Evolutionary conservation across 2,888 invertebrate species (phyloP).

Genomic region (Drosophila antonietae): DNA sequence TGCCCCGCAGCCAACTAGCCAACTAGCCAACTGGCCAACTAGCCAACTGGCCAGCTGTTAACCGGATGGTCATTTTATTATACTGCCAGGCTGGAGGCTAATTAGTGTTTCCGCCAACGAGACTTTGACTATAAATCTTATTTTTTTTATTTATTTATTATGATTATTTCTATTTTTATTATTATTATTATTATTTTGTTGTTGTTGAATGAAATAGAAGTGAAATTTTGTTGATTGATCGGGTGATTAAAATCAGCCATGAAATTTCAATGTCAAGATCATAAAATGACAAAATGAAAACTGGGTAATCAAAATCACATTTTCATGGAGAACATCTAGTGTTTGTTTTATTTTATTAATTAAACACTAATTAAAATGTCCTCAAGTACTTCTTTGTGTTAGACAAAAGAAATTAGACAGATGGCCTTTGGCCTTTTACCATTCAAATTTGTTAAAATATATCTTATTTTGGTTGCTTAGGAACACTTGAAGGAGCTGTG

Average conservation of each 20-base stretch:
- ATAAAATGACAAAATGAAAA: not conserved
- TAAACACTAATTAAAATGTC: not conserved
- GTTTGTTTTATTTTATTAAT: not conserved
- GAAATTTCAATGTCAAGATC: slow-evolving; percentile 12
- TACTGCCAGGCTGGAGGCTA: slow-evolving; percentile 26
- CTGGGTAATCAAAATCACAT: not conserved
- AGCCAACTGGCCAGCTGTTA: not conserved
- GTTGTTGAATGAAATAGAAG: slow-evolving; percentile 7
- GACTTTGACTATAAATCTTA: slow-evolving; percentile 23
- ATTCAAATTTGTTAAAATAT: too few relatives aligned
- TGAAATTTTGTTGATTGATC: slow-evolving; percentile 26
- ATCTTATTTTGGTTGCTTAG: too few relatives aligned
- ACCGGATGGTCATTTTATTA: slow-evolving; percentile 56
- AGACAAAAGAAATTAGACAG: not conserved
- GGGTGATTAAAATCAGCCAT: slow-evolving; percentile 11
- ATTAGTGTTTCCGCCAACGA: slow-evolving; percentile 47
- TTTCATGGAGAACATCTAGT: not conserved
- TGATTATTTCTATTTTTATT: too few relatives aligned
- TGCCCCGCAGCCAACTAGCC: not conserved
- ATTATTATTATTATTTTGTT: not conserved
- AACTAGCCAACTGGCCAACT: not conserved
- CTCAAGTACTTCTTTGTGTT: too few relatives aligned
- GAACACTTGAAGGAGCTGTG: too few relatives aligned
- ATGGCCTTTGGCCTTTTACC: not conserved
- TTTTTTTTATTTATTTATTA: not conserved